Evolutionary conservation across 2,888 invertebrate species (phyloP).

Genomic region (Phaonia tiefii): DNA sequence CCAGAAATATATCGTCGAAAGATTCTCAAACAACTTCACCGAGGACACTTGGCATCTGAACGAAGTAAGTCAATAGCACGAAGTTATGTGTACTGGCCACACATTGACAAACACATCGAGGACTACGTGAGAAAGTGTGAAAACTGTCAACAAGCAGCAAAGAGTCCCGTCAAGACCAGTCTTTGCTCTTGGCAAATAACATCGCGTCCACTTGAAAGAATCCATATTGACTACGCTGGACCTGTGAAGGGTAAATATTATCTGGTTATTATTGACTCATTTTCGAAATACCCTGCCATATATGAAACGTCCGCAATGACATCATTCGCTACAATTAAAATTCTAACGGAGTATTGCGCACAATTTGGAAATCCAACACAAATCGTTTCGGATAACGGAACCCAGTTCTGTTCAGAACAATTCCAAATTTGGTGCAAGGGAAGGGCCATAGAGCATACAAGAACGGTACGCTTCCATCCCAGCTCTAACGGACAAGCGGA

Average conservation of each 20-base stretch:
- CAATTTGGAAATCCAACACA: conserved; percentile 40
- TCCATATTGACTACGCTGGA: conserved; percentile 61
- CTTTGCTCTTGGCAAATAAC: conserved; percentile 60
- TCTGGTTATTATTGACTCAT: conserved; percentile 12
- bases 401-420: conserved; percentile 13
- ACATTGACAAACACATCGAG: conserved; percentile 69
- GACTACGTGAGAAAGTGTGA: conserved; percentile 49
- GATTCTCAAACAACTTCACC: conserved; percentile 35
- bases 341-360: conserved; percentile 14
- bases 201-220: conserved; percentile 54
- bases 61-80: conserved; percentile 16
- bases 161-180: conserved; percentile 19
- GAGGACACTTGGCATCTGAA: conserved; percentile 31
- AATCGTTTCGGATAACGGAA: conserved; percentile 30
- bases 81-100: no score
- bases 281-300: conserved; percentile 34
- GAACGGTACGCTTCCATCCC: conserved; percentile 39
- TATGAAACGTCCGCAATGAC: conserved; percentile 38
- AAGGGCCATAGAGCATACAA: conserved; percentile 21
- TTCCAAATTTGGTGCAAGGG: conserved; percentile 19
- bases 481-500: conserved; percentile 43
- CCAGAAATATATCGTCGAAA: background rate
- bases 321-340: background rate
- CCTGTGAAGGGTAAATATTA: conserved; percentile 18
- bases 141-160: conserved; percentile 25